Percentiles rank a stretch among this genome's conserved stretches.
These are phyloP conservation scores for Acipenser ruthenus DNA, from an alignment of 2,797 vertebrate species.

Conservation along the genomic window DNA sequence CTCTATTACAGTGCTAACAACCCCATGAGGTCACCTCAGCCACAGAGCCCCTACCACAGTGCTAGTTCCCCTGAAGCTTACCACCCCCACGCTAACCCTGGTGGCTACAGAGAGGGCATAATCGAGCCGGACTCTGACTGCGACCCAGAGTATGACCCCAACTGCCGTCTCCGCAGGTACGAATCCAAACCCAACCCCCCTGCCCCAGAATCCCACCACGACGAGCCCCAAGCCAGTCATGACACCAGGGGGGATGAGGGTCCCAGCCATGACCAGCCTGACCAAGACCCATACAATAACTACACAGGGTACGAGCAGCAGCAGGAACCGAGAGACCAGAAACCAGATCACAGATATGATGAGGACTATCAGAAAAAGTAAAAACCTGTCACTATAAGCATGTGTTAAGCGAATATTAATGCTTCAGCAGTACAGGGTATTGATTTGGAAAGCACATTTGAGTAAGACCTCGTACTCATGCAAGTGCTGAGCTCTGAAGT, in stretches of 20 bases:
- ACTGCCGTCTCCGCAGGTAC: conserved; percentile 60
- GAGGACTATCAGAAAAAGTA: conserved; percentile 60
- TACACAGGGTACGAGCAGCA: conserved; percentile 39
- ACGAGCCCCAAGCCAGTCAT: conserved; percentile 12
- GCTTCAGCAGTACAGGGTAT: conserved; percentile 12
- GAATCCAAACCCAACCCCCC: conserved; percentile 31
- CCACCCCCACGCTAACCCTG: conserved; percentile 54
- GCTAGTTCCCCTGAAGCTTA: conserved; percentile 39
- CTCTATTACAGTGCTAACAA: not conserved
- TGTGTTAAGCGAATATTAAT: not conserved
- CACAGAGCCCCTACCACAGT: too few relatives aligned
- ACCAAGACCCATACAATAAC: conserved; percentile 50
- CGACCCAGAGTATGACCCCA: conserved; percentile 59
- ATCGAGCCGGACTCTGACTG: conserved; percentile 66
- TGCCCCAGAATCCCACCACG: conserved; percentile 18
- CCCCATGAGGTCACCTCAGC: not conserved
- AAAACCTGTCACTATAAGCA: conserved; percentile 5
- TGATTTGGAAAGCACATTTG: conserved; percentile 17
- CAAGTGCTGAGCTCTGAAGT: conserved; percentile 5
- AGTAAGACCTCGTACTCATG: conserved; percentile 7
- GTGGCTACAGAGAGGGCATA: conserved; percentile 47
- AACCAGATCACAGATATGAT: conserved; percentile 47
- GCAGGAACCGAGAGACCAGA: conserved; percentile 53
- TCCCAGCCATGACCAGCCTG: conserved; percentile 32
- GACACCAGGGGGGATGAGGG: conserved; percentile 13